Evolutionary conservation across 37 sponge, comb jelly and placozoan species (phyloP).

Genomic region (Tethya wilhelma): DNA sequence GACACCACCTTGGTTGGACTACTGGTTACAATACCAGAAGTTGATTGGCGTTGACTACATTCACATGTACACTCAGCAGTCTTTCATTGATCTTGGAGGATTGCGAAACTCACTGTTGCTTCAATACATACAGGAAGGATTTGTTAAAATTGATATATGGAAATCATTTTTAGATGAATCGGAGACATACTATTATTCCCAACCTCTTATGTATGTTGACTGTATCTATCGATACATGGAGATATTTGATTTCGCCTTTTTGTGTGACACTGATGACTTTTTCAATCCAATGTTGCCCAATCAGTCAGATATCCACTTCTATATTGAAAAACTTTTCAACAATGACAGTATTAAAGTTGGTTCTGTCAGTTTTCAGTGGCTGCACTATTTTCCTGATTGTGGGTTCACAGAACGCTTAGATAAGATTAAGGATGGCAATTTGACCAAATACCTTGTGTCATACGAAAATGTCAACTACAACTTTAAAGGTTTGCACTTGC

Average conservation of each 20-base stretch:
- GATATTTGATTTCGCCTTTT: background rate
- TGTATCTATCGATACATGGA: constrained; percentile 1
- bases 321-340: background rate
- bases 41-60: constrained; percentile 6
- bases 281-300: too few species aligned
- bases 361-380: too few species aligned
- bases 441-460: too few species aligned
- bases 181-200: background rate
- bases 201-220: background rate
- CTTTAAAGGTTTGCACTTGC: too few species aligned
- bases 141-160: background rate
- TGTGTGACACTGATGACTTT: constrained; percentile 10
- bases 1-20: background rate
- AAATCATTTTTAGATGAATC: background rate
- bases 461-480: too few species aligned
- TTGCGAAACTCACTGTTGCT: background rate
- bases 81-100: background rate
- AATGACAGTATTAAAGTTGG: too few species aligned
- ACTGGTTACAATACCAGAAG: constrained; percentile 14
- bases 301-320: background rate
- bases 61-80: constrained; percentile 1
- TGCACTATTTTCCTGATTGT: too few species aligned
- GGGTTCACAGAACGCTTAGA: too few species aligned
- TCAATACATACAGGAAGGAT: background rate
- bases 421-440: too few species aligned